Percentiles rank a stretch among this genome's conserved stretches.
These are phyloP conservation scores for Parnassius mnemosyne DNA, from an alignment of 2,888 invertebrate species.

Conservation along the genomic window DNA sequence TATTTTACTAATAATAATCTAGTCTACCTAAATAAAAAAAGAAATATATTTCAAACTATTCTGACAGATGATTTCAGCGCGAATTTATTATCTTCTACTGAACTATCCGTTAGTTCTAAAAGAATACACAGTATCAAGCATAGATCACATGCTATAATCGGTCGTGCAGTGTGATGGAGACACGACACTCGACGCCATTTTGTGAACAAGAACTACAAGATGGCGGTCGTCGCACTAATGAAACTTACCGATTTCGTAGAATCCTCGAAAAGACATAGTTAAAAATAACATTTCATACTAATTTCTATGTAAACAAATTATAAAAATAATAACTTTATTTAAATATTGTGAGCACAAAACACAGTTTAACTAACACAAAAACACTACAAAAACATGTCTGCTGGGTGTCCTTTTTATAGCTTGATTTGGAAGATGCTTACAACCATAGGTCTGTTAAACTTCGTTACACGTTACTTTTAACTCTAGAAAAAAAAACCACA, in stretches of 20 bases:
- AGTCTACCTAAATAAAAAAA: too few species aligned
- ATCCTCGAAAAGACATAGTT: slow-evolving; percentile 69
- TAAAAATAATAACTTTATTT: slow-evolving; percentile 7
- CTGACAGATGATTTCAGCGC: slow-evolving; percentile 14
- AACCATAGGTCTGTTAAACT: slow-evolving; percentile 4
- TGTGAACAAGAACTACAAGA: slow-evolving; percentile 28
- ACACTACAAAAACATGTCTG: slow-evolving; percentile 17
- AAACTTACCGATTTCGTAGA: slow-evolving; percentile 74
- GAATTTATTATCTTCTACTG: slow-evolving; percentile 10
- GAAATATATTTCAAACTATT: slow-evolving; percentile 8
- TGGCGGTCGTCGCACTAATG: slow-evolving; percentile 31
- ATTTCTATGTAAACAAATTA: slow-evolving; percentile 19
- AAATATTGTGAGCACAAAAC: slow-evolving; percentile 25
- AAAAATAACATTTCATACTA: slow-evolving; percentile 37
- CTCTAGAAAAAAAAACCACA: slow-evolving; percentile 28
- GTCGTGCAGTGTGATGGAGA: slow-evolving; percentile 27
- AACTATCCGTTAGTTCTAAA: slow-evolving; percentile 4
- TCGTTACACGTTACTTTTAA: slow-evolving; percentile 17
- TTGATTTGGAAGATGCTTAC: slow-evolving; percentile 1
- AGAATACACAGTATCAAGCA: slow-evolving; percentile 1
- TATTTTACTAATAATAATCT: too few species aligned
- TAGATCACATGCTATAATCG: slow-evolving; percentile 17
- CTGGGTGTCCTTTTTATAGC: slow-evolving; percentile 1
- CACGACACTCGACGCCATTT: slow-evolving; percentile 27
- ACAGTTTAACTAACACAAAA: slow-evolving; percentile 30